Conservation (phyloP, 2,113 vertebrate genomes). For the Phylloscopus trochilus region DNA sequence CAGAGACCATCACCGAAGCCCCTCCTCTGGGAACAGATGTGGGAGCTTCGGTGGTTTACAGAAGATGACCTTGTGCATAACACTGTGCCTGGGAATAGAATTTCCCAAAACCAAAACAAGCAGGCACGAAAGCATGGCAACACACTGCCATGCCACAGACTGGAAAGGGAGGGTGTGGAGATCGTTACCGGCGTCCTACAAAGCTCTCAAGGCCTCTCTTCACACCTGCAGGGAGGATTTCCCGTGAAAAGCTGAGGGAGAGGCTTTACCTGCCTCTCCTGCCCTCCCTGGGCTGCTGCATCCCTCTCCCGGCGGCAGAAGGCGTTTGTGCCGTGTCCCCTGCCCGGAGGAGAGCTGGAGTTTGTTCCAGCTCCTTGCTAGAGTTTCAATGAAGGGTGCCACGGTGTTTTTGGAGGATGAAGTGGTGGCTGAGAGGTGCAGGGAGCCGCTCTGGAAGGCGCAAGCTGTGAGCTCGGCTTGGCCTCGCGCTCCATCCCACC, state of each 20-base stretch:
- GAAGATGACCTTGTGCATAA: too few relatives aligned
- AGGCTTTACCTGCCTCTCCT: neutral
- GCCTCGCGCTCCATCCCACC: fast-evolving
- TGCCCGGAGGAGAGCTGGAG: fast-evolving
- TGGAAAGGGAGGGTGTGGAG: neutral
- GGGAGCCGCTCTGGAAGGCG: neutral
- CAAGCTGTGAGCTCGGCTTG: neutral
- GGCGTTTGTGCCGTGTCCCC: fast-evolving
- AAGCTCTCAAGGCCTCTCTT: neutral
- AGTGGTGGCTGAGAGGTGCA: neutral
- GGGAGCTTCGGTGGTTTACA: too few relatives aligned
- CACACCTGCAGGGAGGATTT: fast-evolving
- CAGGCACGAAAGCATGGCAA: too few relatives aligned
- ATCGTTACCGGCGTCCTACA: fast-evolving
- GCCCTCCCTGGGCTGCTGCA: neutral
- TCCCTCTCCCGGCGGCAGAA: neutral
- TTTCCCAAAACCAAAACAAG: too few relatives aligned
- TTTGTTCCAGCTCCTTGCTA: fast-evolving
- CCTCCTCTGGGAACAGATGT: too few relatives aligned
- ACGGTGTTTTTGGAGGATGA: neutral
- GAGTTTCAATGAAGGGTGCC: neutral
- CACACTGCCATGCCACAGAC: fast-evolving
- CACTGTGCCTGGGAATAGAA: too few relatives aligned
- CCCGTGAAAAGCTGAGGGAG: neutral
- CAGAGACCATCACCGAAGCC: too few relatives aligned